Percentiles rank a stretch among this genome's conserved stretches.
phyloP scores from a whole-genome alignment of 2,888 invertebrate genomes.

The Netelia inedita region DNA sequence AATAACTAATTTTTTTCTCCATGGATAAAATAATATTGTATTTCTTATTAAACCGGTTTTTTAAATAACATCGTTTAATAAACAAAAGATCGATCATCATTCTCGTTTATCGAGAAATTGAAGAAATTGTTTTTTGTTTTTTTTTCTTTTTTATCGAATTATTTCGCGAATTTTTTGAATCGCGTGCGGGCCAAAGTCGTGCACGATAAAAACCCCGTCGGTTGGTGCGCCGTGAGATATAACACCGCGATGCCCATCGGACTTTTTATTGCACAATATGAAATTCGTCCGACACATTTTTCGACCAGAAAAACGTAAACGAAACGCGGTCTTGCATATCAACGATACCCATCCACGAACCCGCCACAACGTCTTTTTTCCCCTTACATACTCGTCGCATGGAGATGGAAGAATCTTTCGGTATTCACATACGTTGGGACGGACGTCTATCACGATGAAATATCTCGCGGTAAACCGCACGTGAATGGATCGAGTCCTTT shows the following conservation, averaged over 20 bases:
- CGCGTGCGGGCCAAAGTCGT: conserved; percentile 9
- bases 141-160: conserved; percentile 25
- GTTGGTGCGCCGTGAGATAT: too few relatives aligned
- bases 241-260: conserved; percentile 17
- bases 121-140: neutral
- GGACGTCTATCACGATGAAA: neutral
- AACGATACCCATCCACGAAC: conserved; percentile 14
- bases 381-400: neutral
- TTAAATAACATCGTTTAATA: too few relatives aligned
- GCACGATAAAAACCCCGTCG: conserved; percentile 12
- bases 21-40: too few relatives aligned
- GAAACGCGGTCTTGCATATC: conserved; percentile 32
- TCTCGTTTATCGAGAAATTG: too few relatives aligned
- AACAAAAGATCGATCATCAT: too few relatives aligned
- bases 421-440: neutral
- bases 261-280: conserved; percentile 49
- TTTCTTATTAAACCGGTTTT: too few relatives aligned
- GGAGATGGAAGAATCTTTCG: neutral
- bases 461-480: neutral
- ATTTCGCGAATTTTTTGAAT: conserved; percentile 6
- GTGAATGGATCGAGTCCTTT: too few relatives aligned
- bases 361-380: neutral
- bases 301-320: conserved; percentile 41
- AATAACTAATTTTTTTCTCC: too few relatives aligned
- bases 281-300: conserved; percentile 40